A percentile compares a stretch with the other conserved stretches of the same genome.
These are phyloP conservation scores for Pachymerium ferrugineum DNA, from an alignment of 2,888 invertebrate genomes.

Conservation along the genomic window DNA sequence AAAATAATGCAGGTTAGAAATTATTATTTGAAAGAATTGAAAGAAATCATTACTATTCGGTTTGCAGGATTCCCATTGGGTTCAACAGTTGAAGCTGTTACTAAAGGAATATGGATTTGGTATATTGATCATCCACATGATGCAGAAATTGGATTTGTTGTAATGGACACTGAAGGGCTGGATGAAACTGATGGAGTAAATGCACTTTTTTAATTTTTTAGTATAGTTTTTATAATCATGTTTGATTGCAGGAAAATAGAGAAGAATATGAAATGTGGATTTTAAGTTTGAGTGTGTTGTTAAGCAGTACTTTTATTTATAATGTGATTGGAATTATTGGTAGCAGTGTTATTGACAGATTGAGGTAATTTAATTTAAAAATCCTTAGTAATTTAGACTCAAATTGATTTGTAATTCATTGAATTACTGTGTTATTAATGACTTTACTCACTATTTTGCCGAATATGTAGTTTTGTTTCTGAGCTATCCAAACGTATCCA, in stretches of 20 bases:
- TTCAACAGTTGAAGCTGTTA: neutral
- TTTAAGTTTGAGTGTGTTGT: neutral
- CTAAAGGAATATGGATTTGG: neutral
- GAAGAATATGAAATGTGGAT: constrained; percentile 5
- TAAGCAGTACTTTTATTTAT: neutral
- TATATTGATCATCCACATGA: neutral
- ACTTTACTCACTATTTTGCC: too few species aligned
- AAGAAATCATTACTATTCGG: neutral
- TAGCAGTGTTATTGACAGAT: neutral
- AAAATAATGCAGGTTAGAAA: neutral
- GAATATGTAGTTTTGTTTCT: neutral
- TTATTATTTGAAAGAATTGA: neutral
- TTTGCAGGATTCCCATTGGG: neutral
- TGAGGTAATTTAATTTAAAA: neutral
- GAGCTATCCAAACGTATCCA: neutral
- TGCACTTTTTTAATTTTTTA: neutral
- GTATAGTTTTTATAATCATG: neutral
- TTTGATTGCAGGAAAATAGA: neutral
- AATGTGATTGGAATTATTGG: neutral
- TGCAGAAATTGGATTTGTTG: neutral
- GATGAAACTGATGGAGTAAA: neutral
- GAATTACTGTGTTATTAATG: too few species aligned
- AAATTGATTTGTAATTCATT: too few species aligned
- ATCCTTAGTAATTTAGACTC: too few species aligned
- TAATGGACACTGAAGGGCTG: neutral